Evolutionary conservation across 2,888 invertebrate species (phyloP).

Genomic region (Lacanobia wlatinum): DNA sequence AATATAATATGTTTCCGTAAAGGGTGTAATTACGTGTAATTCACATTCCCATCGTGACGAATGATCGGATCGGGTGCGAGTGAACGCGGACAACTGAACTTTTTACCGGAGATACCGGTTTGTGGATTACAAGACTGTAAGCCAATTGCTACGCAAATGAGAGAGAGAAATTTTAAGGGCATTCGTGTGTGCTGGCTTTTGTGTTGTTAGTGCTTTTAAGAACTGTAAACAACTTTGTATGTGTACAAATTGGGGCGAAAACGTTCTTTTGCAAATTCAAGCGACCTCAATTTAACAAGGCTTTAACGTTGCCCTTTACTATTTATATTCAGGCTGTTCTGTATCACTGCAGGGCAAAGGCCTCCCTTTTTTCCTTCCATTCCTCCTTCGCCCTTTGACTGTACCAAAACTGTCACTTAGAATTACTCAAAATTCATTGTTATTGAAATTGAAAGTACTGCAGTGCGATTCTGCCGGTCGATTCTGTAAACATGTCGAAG

Average conservation of each 20-base stretch:
- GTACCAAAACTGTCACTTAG: neutral
- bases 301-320: no score
- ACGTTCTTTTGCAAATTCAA: neutral
- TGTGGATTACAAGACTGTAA: constrained; percentile 45
- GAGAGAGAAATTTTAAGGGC: constrained; percentile 52
- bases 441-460: neutral
- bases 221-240: neutral
- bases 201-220: constrained; percentile 17
- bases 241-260: neutral
- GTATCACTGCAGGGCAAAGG: neutral
- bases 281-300: no score
- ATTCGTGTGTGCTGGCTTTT: constrained; percentile 28
- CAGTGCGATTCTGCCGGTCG: no score
- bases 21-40: constrained; percentile 64
- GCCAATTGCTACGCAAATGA: constrained; percentile 47
- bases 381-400: neutral
- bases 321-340: no score
- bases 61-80: constrained; percentile 64
- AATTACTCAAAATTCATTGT: neutral
- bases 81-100: constrained; percentile 58
- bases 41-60: constrained; percentile 63
- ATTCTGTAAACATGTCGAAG: no score
- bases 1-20: constrained; percentile 43
- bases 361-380: no score
- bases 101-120: constrained; percentile 61